Evolutionary conservation across 1,140 invertebrate genomes (phyloP).

Genomic region (Zaprionus camerounensis): DNA sequence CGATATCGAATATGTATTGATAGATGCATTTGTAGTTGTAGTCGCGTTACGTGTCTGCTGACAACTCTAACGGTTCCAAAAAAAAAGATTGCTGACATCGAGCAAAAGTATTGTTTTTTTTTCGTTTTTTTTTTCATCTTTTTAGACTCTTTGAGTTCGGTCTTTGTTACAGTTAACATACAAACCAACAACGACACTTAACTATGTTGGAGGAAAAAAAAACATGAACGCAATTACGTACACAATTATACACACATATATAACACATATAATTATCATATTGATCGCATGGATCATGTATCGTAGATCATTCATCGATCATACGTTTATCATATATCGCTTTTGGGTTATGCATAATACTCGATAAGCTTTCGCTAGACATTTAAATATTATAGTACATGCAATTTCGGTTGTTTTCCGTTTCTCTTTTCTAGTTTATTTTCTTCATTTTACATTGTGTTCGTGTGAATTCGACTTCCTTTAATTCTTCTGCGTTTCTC

Average conservation of each 20-base stretch:
- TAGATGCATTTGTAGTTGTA: constrained; percentile 27
- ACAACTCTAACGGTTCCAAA: constrained; percentile 17
- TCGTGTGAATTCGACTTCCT: background rate
- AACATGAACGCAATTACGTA: background rate
- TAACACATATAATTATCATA: background rate
- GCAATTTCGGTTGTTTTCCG: constrained; percentile 26
- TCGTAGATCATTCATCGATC: background rate
- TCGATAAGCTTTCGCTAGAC: constrained; percentile 30
- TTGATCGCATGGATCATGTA: background rate
- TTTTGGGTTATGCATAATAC: background rate
- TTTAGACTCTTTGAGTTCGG: background rate
- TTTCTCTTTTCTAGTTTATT: constrained; percentile 3
- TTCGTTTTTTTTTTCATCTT: background rate
- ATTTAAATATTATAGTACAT: constrained; percentile 18
- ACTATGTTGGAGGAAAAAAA: constrained; percentile 2
- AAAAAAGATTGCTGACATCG: constrained; percentile 5
- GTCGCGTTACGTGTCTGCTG: constrained; percentile 4
- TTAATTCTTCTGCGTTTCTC: constrained; percentile 10
- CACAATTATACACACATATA: constrained; percentile 13
- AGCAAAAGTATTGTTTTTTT: constrained; percentile 14
- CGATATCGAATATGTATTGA: constrained; percentile 14
- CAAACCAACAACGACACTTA: constrained; percentile 20
- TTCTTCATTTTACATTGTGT: constrained; percentile 15
- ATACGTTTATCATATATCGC: background rate
- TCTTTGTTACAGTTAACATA: background rate